These are phyloP conservation scores for Drosophila mimetica DNA, from an alignment of 2,888 invertebrate species.

Conservation along the genomic window DNA sequence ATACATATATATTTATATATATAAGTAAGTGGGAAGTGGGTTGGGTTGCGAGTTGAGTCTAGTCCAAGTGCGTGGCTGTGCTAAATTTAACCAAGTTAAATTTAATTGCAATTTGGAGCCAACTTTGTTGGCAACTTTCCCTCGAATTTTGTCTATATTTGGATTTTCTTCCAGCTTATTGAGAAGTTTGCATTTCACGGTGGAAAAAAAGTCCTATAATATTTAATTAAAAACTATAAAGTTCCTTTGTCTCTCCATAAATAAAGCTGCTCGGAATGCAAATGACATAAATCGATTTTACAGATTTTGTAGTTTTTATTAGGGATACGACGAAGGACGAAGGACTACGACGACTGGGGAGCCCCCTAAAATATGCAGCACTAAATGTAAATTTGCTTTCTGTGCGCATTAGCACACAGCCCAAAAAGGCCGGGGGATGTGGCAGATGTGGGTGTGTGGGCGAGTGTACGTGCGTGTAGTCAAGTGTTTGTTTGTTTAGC, in stretches of 20 bases:
- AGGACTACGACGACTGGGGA: not conserved
- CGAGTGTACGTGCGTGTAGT: conserved; percentile 35
- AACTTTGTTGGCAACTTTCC: not conserved
- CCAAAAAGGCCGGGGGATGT: not conserved
- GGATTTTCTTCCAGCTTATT: not conserved
- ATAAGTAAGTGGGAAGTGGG: conserved; percentile 1
- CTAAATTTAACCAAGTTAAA: conserved; percentile 23
- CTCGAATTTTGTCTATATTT: not conserved
- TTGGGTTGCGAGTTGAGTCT: conserved; percentile 5
- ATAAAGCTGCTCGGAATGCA: conserved; percentile 14
- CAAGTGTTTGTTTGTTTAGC: conserved; percentile 53
- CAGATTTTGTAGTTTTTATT: conserved; percentile 23
- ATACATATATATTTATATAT: conserved; percentile 1
- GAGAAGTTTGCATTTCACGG: not conserved
- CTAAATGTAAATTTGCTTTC: conserved; percentile 66
- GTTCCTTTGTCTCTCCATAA: not conserved
- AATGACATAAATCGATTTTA: conserved; percentile 22
- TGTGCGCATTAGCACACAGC: conserved; percentile 38
- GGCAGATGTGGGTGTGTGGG: conserved; percentile 2
- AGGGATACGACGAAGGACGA: conserved; percentile 1
- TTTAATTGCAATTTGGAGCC: conserved; percentile 19
- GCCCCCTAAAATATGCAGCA: conserved; percentile 59
- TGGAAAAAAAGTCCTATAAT: too few relatives aligned
- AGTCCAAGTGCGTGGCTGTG: conserved; percentile 9
- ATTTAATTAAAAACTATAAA: not conserved